phyloP scores from a whole-genome alignment of 2,888 invertebrate species.

The Agrotis puta region DNA sequence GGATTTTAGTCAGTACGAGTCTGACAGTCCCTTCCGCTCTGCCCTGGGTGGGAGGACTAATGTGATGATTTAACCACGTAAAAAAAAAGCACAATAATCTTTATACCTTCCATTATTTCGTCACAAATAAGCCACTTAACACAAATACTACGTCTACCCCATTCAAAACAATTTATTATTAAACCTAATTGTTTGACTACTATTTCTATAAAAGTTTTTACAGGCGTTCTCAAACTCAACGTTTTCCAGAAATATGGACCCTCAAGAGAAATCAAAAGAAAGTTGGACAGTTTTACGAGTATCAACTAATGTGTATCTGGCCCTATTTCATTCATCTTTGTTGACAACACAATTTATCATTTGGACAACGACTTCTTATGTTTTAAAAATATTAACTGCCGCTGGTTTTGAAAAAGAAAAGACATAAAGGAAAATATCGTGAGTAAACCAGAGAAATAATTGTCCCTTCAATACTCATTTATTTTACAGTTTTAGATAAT shows the following conservation, averaged over 20 bases:
- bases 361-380: slow-evolving; percentile 18
- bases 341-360: slow-evolving; percentile 44
- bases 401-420: slow-evolving; percentile 10
- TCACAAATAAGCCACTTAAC: too few species aligned
- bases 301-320: slow-evolving; percentile 38
- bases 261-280: slow-evolving; percentile 61
- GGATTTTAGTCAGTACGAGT: too few species aligned
- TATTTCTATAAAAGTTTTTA: not conserved
- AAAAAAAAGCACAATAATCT: too few species aligned
- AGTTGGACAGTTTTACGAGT: slow-evolving; percentile 15
- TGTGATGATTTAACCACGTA: too few species aligned
- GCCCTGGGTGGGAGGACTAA: too few species aligned
- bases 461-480: not conserved
- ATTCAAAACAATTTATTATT: not conserved
- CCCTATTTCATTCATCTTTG: slow-evolving; percentile 46
- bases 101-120: too few species aligned
- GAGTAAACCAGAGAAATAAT: not conserved
- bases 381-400: slow-evolving; percentile 44
- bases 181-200: not conserved
- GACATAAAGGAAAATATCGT: slow-evolving; percentile 15
- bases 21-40: too few species aligned
- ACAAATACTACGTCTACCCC: too few species aligned
- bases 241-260: slow-evolving; percentile 14
- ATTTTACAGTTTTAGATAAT: not conserved
- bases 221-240: not conserved